A percentile compares a stretch with the other conserved stretches of the same genome.
Evolutionary conservation across 2,113 vertebrate species (phyloP).

Genomic region (Lutjanus erythropterus): DNA sequence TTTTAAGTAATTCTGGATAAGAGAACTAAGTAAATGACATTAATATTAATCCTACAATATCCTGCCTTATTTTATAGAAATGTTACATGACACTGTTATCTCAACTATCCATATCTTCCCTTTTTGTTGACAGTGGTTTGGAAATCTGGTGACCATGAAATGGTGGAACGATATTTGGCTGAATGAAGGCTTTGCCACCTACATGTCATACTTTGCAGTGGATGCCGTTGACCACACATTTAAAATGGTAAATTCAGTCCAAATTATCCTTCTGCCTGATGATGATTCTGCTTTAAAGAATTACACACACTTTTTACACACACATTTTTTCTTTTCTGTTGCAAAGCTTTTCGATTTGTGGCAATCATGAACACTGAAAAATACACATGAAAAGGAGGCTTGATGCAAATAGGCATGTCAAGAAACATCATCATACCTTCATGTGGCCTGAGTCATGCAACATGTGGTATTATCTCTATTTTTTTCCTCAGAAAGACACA

Average conservation of each 20-base stretch:
- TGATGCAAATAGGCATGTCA: neutral
- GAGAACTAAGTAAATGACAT: neutral
- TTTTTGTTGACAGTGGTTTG: constrained; percentile 90
- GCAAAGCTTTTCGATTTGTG: neutral
- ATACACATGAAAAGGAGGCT: neutral
- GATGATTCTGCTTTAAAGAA: neutral
- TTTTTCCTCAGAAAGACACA: constrained; percentile 69
- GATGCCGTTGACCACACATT: constrained; percentile 74
- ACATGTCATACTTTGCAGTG: constrained; percentile 86
- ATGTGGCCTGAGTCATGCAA: neutral
- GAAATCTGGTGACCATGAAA: constrained; percentile 93
- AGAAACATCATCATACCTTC: neutral
- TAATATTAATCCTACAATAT: neutral
- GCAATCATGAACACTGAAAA: neutral
- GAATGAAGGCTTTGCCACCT: constrained; percentile 94
- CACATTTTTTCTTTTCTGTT: neutral
- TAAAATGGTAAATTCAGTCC: constrained; percentile 83
- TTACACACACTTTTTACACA: neutral
- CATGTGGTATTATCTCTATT: neutral
- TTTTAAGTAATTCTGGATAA: neutral
- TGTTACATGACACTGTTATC: too few species aligned
- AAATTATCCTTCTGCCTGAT: neutral
- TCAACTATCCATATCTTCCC: neutral
- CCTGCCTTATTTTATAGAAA: neutral
- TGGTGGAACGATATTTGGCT: constrained; percentile 98